phyloP scores from a whole-genome alignment of 2,797 vertebrate species.

The Ceyx erithaca region DNA sequence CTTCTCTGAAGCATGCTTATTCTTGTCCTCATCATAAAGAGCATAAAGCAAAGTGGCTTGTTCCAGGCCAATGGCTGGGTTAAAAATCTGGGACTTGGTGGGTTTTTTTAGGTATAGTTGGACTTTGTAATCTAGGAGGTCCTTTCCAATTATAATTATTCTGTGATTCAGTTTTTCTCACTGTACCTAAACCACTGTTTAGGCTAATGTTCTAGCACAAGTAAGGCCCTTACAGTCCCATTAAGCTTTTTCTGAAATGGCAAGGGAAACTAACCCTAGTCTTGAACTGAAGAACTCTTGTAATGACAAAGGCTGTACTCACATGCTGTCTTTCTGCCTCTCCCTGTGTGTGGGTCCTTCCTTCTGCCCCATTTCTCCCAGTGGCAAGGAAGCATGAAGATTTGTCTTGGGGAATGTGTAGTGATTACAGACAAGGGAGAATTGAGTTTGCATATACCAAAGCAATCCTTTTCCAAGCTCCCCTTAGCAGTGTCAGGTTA shows the following conservation, averaged over 20 bases:
- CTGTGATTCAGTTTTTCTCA: background rate
- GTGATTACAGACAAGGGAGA: background rate
- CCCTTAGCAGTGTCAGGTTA: background rate
- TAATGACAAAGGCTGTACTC: background rate
- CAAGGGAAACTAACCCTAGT: background rate
- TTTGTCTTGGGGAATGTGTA: background rate
- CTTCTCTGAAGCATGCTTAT: background rate
- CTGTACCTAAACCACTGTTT: background rate
- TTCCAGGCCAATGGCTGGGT: background rate
- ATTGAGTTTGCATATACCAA: background rate
- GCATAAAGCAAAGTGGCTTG: background rate
- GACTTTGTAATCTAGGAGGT: too few relatives aligned
- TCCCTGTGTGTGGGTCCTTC: background rate
- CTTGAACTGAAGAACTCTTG: background rate
- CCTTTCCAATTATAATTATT: too few relatives aligned
- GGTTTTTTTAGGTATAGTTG: too few relatives aligned
- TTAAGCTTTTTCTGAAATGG: background rate
- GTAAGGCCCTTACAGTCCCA: background rate
- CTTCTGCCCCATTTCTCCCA: background rate
- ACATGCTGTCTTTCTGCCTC: background rate
- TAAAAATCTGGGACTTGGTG: too few relatives aligned
- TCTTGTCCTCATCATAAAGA: background rate
- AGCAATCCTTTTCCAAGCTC: background rate
- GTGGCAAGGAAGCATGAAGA: background rate
- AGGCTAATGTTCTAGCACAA: background rate